A percentile compares a stretch with the other conserved stretches of the same genome.
Conservation (phyloP, 2,888 invertebrate genomes). For the Parascotia fuliginaria region DNA sequence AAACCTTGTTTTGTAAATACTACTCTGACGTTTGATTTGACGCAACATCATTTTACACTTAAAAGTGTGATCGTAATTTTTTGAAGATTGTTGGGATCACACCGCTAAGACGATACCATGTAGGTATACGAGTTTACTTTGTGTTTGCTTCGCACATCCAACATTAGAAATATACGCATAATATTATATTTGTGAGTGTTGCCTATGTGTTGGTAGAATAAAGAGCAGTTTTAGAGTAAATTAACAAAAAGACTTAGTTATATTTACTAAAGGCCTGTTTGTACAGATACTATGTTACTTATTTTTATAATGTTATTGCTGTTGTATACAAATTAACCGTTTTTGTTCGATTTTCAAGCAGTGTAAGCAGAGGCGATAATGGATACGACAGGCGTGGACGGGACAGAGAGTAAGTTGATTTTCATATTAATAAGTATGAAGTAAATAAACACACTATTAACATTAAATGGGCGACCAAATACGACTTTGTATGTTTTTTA, state of each 20-base stretch:
- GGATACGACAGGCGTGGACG: constrained; percentile 81
- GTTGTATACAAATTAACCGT: neutral
- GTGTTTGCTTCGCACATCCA: constrained; percentile 37
- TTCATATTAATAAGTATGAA: neutral
- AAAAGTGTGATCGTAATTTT: no score
- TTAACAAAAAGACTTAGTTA: constrained; percentile 53
- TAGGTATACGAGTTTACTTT: no score
- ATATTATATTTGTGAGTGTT: constrained; percentile 35
- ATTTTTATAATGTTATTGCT: neutral
- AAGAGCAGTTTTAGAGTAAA: constrained; percentile 72
- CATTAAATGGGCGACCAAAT: no score
- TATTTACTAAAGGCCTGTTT: constrained; percentile 77
- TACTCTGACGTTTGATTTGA: no score
- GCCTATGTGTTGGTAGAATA: constrained; percentile 67
- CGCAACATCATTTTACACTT: no score
- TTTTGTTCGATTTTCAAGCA: constrained; percentile 43
- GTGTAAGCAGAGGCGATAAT: constrained; percentile 77
- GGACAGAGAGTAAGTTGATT: constrained; percentile 85
- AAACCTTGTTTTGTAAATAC: no score
- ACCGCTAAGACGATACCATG: no score
- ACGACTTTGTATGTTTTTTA: no score
- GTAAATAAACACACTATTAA: neutral
- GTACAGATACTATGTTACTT: constrained; percentile 50
- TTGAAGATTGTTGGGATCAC: no score
- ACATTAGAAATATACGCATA: constrained; percentile 52